Percentiles rank a stretch among this genome's conserved stretches.
phyloP scores from a whole-genome alignment of 2,113 vertebrate genomes.

The Chionis minor region DNA sequence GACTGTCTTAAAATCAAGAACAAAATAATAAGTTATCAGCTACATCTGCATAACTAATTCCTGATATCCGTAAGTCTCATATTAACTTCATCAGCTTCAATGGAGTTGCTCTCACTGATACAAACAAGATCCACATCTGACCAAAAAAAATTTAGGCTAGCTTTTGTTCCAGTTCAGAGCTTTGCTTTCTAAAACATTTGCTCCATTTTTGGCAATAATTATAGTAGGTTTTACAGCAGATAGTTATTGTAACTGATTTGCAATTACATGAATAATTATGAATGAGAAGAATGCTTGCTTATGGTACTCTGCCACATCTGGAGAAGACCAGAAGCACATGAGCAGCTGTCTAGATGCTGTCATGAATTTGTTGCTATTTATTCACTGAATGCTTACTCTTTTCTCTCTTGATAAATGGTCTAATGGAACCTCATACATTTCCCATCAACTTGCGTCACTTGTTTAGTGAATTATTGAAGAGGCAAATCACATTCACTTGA shows the following conservation, averaged over 20 bases:
- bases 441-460: constrained; percentile 25
- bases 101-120: background rate
- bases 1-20: background rate
- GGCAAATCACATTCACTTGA: constrained; percentile 20
- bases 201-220: background rate
- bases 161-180: background rate
- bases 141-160: background rate
- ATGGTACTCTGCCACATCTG: background rate
- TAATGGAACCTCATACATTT: constrained; percentile 20
- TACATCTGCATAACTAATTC: background rate
- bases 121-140: background rate
- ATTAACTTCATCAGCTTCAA: background rate
- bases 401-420: constrained; percentile 11
- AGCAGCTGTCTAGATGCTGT: constrained; percentile 25
- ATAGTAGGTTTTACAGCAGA: background rate
- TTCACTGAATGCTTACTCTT: constrained; percentile 3
- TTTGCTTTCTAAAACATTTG: background rate
- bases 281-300: background rate
- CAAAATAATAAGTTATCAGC: background rate
- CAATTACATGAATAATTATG: constrained; percentile 6
- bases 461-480: constrained; percentile 48
- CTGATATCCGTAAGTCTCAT: background rate
- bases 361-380: constrained; percentile 26
- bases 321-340: background rate
- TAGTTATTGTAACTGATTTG: constrained; percentile 4